phyloP scores from a whole-genome alignment of 1,140 invertebrate species.

The Diabrotica undecimpunctata region DNA sequence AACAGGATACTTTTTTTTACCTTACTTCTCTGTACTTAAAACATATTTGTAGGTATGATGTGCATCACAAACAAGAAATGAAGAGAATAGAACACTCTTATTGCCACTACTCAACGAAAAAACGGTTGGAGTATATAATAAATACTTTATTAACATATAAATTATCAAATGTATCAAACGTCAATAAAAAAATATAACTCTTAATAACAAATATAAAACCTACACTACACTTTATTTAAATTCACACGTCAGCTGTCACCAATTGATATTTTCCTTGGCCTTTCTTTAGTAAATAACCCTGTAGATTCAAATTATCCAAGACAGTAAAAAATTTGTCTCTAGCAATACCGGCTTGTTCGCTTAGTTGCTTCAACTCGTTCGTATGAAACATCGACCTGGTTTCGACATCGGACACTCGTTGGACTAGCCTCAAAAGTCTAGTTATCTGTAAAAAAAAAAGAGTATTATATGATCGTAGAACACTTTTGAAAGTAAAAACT shows the following conservation, averaged over 20 bases:
- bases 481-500: no score
- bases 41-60: no score
- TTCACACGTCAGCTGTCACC: slow-evolving; percentile 13
- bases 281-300: slow-evolving; percentile 83
- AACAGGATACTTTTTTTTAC: no score
- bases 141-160: no score
- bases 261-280: slow-evolving; percentile 74
- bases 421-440: slow-evolving; percentile 69
- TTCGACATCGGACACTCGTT: slow-evolving; percentile 58
- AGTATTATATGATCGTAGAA: not conserved
- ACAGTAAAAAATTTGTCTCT: slow-evolving; percentile 60
- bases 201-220: no score
- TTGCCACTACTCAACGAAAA: no score
- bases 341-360: slow-evolving; percentile 60
- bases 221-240: not conserved
- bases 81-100: no score
- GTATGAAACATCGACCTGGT: slow-evolving; percentile 69
- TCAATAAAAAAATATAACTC: no score
- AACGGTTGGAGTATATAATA: no score
- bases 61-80: no score
- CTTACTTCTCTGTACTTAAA: no score
- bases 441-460: slow-evolving; percentile 59
- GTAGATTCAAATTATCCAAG: slow-evolving; percentile 74
- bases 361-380: slow-evolving; percentile 71
- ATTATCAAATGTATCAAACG: no score